Percentiles rank a stretch among this genome's conserved stretches.
These are phyloP conservation scores for Labeo rohita DNA, from an alignment of 2,113 vertebrate species.

Conservation along the genomic window DNA sequence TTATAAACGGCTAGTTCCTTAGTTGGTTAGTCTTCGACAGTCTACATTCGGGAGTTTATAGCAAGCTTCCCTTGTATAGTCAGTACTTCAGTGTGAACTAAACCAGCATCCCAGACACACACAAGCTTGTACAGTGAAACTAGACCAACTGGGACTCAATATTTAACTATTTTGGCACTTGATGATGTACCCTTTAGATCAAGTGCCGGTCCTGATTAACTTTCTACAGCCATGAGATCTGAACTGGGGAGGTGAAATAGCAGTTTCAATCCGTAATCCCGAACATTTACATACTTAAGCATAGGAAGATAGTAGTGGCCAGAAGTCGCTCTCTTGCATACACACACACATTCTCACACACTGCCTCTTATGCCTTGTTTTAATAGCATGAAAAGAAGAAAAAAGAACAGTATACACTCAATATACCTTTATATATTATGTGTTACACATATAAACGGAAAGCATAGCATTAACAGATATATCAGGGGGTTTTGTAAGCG, in stretches of 20 bases:
- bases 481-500: slow-evolving; percentile 28
- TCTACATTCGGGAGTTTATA: neutral
- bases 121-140: slow-evolving; percentile 60
- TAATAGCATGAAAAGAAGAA: slow-evolving; percentile 72
- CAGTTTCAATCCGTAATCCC: slow-evolving; percentile 27
- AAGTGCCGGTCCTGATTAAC: neutral
- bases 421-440: slow-evolving; percentile 71
- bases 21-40: neutral
- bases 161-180: slow-evolving; percentile 21
- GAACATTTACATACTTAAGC: slow-evolving; percentile 27
- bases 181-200: slow-evolving; percentile 30
- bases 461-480: slow-evolving; percentile 63
- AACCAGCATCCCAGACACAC: slow-evolving; percentile 66
- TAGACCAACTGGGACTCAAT: neutral
- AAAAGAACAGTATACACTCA: slow-evolving; percentile 12
- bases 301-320: neutral
- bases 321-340: neutral
- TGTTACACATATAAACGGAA: slow-evolving; percentile 63
- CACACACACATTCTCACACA: slow-evolving; percentile 44
- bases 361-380: slow-evolving; percentile 77
- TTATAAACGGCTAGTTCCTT: slow-evolving; percentile 11
- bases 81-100: slow-evolving; percentile 65
- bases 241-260: neutral
- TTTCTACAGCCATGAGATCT: neutral
- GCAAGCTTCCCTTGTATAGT: slow-evolving; percentile 28